A percentile compares a stretch with the other conserved stretches of the same genome.
These are phyloP conservation scores for Drosophila rhopaloa DNA, from an alignment of 1,140 invertebrate species.

Conservation along the genomic window DNA sequence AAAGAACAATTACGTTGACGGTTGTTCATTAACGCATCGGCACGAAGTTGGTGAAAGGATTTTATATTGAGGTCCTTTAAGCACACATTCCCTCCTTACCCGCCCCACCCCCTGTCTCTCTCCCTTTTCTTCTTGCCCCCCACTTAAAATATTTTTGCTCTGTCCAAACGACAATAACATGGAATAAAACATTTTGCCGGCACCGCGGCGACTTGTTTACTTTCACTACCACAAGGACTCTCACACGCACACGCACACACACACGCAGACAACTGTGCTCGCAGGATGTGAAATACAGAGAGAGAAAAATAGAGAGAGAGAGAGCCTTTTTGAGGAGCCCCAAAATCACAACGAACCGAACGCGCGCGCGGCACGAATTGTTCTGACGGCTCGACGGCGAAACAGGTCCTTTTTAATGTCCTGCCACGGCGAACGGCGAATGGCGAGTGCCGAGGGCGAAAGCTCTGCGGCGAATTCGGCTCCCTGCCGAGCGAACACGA, in stretches of 20 bases:
- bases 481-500: conserved; percentile 2
- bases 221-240: conserved; percentile 52
- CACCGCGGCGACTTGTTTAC: conserved; percentile 68
- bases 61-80: background rate
- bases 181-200: conserved; percentile 50
- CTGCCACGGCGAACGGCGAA: conserved; percentile 21
- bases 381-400: conserved; percentile 57
- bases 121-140: background rate
- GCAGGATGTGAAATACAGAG: conserved; percentile 8
- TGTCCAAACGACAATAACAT: conserved; percentile 33
- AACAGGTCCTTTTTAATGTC: conserved; percentile 60
- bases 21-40: conserved; percentile 28
- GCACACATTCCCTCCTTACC: background rate
- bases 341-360: conserved; percentile 66
- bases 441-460: background rate
- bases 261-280: background rate
- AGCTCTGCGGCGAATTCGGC: conserved; percentile 46
- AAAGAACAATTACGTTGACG: conserved; percentile 18
- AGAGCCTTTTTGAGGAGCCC: conserved; percentile 2
- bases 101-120: background rate
- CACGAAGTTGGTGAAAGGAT: conserved; percentile 14
- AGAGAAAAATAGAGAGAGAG: conserved; percentile 5
- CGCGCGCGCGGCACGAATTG: conserved; percentile 78
- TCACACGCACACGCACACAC: conserved; percentile 8
- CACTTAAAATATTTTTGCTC: conserved; percentile 13